These are phyloP conservation scores for Eumaeus atala DNA, from an alignment of 1,140 invertebrate genomes.

Conservation along the genomic window DNA sequence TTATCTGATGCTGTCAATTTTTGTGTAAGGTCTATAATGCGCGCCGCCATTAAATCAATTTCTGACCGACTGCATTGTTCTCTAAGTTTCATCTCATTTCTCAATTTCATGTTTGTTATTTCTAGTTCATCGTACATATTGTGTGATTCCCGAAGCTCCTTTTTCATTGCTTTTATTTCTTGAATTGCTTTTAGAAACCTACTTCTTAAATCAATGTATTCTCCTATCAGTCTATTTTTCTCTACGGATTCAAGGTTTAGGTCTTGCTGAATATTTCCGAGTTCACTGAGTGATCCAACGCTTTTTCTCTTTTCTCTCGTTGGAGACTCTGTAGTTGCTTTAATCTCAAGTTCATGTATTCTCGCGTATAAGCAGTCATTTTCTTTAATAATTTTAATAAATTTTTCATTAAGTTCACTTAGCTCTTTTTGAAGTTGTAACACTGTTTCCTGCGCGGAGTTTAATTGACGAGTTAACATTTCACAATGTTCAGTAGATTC, in stretches of 20 bases:
- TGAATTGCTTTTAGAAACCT: slow-evolving; percentile 88
- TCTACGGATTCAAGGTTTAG: slow-evolving; percentile 83
- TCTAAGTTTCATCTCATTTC: slow-evolving; percentile 81
- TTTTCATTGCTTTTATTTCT: slow-evolving; percentile 88
- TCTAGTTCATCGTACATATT: slow-evolving; percentile 86
- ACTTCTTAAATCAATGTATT: slow-evolving; percentile 83
- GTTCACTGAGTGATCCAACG: slow-evolving; percentile 85
- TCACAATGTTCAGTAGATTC: slow-evolving; percentile 79
- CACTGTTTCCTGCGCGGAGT: slow-evolving; percentile 76
- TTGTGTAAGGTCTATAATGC: slow-evolving; percentile 87
- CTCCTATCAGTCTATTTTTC: slow-evolving; percentile 85
- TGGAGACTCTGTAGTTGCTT: slow-evolving; percentile 65
- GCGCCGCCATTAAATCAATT: slow-evolving; percentile 85
- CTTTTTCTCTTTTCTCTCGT: slow-evolving; percentile 77
- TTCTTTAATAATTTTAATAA: slow-evolving; percentile 82
- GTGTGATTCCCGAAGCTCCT: slow-evolving; percentile 86
- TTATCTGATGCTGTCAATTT: slow-evolving; percentile 89
- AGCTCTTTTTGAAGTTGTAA: slow-evolving; percentile 77
- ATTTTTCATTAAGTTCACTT: slow-evolving; percentile 72
- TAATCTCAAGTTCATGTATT: slow-evolving; percentile 81
- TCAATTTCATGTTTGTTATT: slow-evolving; percentile 81
- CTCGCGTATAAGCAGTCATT: slow-evolving; percentile 83
- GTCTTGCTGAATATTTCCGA: slow-evolving; percentile 86
- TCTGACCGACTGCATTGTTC: slow-evolving; percentile 84
- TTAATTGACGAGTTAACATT: slow-evolving; percentile 76